Evolutionary conservation across 2,888 invertebrate genomes (phyloP), one percentile per base, ranked within the genome.

Genomic region (Eupsilia transversa): DNA sequence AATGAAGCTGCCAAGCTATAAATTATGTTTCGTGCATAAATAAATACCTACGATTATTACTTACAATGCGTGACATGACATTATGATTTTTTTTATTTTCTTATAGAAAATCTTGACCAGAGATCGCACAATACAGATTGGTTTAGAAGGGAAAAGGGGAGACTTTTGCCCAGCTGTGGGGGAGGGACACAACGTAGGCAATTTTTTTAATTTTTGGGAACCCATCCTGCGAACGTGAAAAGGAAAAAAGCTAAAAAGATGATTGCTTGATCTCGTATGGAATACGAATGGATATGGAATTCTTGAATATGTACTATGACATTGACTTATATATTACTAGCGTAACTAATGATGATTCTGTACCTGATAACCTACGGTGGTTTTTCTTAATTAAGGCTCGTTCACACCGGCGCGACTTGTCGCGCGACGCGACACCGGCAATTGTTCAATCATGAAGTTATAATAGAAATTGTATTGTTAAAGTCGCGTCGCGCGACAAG

Each of bases 1-100:
- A 73, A 67, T 57, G 43, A 38, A 66, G 35, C 52, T 43, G 30
- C 14, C 23, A 41, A 35, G 35, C 41, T 33, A 65, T 79, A 38
- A 12, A 69, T 80, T 61, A 46, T 35, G n/a, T 59, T 65, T 49
- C 54, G 12, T 56, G 41, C 43, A 61, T 75, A 61, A 52, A 65
- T 41, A 54, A 49, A 38, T 59, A 0, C 9, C 12, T 54, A 60
- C 14, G 30, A 23, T 52, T 43, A 23, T 52, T 43, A 27, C n/a
- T 10, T 20, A 57, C 46, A 20, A 71, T 54, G 52, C 59, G 27
- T 79, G 61, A 35, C 14, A 23, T 52, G 35, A 65, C 33, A 46
- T 35, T 20, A 33, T 17, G 1, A n/a, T 0, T 0, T 17, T 17
- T 10, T 33, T 33, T 1, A 20, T 52, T 54, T 54, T n/a, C 6